Base-by-base conservation (phyloP, 2,888 invertebrate species). In the Dyspetes luteomarginatus region DNA sequence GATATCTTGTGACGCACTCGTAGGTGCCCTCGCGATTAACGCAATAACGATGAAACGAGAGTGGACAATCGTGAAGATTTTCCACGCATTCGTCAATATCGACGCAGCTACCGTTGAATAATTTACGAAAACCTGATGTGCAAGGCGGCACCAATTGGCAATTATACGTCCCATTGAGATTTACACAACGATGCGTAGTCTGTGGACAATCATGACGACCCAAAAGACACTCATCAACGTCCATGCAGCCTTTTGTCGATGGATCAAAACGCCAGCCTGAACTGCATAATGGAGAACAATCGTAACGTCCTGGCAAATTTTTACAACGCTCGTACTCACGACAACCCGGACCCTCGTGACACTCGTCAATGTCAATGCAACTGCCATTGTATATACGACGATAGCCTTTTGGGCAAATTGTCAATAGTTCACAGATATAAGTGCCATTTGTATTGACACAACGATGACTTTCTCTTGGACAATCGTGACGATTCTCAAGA, bases 1-100 rank as follows among this genome's bases (percentile, higher is more conserved):
- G 91, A 36, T 88, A 82, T 3, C 90, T 86, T 9, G 88, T 88
- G 7, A 90, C 87, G 82, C 94, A 94, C 26, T 90, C 89, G 86
- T 92, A 94, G 41, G 91, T 90, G 9, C 94, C 94, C 4, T 91
- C 88, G 22, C 88, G 90, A 85, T 94, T 94, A 15, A 91, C 87
- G 87, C 94, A 94, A 72, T 91, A 90, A 19, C 89, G 90, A 76
- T 91, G 88, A 22, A 85, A 76, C 0, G 83, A 71, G 4, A 86
- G 58, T 0, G 82, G 82, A 73, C 90, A 91, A 56, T 84, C 84
- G 85, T 94, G 93, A 28, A 86, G 75, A 0, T 93, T 93, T 77
- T 94, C 94, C 0, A 91, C 83, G 85, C 96, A 96, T 88, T 96
- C 96, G 90, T 96, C 94, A 24, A 96, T 92, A 87, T 96, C 96